Evolutionary conservation across 2,113 vertebrate species (phyloP).

Genomic region (Gambusia holbrooki): DNA sequence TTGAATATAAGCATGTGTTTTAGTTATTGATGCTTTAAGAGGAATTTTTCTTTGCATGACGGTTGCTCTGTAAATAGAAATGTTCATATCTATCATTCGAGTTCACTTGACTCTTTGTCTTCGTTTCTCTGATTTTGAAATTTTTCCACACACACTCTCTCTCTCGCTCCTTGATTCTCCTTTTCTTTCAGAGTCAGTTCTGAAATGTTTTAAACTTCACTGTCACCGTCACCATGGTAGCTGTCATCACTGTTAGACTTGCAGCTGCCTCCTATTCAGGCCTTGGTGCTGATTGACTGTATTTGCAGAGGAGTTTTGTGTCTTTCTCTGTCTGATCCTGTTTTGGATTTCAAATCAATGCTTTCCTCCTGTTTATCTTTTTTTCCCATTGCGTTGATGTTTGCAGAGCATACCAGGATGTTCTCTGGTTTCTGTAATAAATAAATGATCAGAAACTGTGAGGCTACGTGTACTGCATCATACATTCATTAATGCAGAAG

Average conservation of each 20-base stretch:
- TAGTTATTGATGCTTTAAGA: constrained; percentile 32
- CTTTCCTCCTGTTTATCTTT: constrained; percentile 49
- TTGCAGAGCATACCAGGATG: constrained; percentile 12
- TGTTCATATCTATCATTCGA: constrained; percentile 18
- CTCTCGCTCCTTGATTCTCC: constrained; percentile 13
- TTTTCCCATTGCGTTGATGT: constrained; percentile 21
- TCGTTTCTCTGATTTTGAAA: constrained; percentile 34
- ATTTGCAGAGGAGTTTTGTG: constrained; percentile 14
- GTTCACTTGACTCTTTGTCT: constrained; percentile 21
- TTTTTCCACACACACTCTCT: constrained; percentile 12
- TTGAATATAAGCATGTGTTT: constrained; percentile 30
- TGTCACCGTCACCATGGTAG: constrained; percentile 76
- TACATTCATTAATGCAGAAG: constrained; percentile 16
- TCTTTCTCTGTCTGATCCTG: constrained; percentile 26
- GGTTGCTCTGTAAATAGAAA: constrained; percentile 10
- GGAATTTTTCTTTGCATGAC: constrained; percentile 16
- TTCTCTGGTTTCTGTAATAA: constrained; percentile 42
- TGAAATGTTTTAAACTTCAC: constrained; percentile 75
- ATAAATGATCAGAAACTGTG: constrained; percentile 27
- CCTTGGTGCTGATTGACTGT: constrained; percentile 45
- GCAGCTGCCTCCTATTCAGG: constrained; percentile 71
- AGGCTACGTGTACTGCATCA: constrained; percentile 18
- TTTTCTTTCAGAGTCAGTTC: constrained; percentile 48
- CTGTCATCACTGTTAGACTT: constrained; percentile 71
- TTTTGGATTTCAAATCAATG: constrained; percentile 50